Conservation (phyloP, 2,113 vertebrate species). For the Tor tambroides region DNA sequence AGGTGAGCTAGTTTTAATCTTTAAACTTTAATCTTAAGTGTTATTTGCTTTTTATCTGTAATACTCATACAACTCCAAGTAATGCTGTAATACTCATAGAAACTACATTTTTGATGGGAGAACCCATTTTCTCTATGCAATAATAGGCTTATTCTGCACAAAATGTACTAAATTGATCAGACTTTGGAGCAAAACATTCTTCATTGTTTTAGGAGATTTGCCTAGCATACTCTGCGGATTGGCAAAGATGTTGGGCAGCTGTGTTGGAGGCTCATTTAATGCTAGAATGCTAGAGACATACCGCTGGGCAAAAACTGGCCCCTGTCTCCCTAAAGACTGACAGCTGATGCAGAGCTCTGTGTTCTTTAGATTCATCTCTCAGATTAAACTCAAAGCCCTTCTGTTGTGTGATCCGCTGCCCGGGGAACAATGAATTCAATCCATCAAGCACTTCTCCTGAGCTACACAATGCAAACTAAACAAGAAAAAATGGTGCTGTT, state of each 20-base stretch:
- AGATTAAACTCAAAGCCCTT: conserved; percentile 7
- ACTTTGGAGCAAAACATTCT: background rate
- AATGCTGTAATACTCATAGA: background rate
- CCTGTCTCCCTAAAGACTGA: conserved; percentile 15
- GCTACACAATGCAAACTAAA: background rate
- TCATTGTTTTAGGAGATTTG: background rate
- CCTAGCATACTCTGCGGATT: background rate
- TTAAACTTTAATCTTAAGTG: background rate
- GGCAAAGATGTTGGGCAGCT: conserved; percentile 29
- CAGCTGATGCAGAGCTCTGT: background rate
- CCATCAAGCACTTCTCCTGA: background rate
- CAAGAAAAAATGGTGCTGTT: background rate
- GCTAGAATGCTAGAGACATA: conserved; percentile 14
- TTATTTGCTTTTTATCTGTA: background rate
- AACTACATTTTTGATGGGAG: background rate
- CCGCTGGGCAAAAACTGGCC: background rate
- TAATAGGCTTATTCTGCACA: background rate
- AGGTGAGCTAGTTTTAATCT: background rate
- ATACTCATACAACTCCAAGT: background rate
- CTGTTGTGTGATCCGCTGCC: background rate
- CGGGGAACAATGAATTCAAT: background rate
- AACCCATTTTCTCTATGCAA: background rate
- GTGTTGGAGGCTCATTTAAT: conserved; percentile 29
- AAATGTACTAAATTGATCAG: conserved; percentile 21
- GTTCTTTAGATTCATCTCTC: conserved; percentile 21